Percentiles rank a stretch among this genome's conserved stretches.
Conservation (phyloP, 2,888 invertebrate species). For the Patella ulyssiponensis region DNA sequence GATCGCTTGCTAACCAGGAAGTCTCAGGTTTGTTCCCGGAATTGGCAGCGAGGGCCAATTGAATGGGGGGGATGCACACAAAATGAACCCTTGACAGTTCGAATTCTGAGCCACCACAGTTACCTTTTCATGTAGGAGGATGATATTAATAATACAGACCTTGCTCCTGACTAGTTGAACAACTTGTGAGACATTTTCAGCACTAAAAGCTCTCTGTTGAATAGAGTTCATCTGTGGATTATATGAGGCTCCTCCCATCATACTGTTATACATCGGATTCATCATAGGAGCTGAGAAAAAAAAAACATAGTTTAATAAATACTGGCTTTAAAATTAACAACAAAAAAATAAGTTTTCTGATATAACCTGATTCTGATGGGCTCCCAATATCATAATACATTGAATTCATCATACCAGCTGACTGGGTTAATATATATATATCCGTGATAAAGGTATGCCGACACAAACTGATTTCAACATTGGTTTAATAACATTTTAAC, state of each 20-base stretch:
- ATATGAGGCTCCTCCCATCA: neutral
- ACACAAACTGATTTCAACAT: no score
- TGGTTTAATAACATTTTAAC: no score
- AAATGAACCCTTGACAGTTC: no score
- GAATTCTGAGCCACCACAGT: no score
- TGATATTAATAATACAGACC: slow-evolving; percentile 37
- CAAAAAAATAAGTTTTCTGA: neutral
- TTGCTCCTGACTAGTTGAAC: slow-evolving; percentile 54
- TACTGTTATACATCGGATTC: slow-evolving; percentile 11
- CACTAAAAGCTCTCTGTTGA: slow-evolving; percentile 27
- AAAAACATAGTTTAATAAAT: neutral
- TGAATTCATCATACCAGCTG: no score
- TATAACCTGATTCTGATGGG: neutral
- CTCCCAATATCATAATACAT: neutral
- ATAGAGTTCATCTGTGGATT: neutral
- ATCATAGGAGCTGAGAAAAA: slow-evolving; percentile 14
- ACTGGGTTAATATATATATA: no score
- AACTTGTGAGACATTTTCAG: slow-evolving; percentile 46
- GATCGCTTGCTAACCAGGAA: no score
- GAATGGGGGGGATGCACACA: no score
- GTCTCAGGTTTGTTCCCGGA: no score
- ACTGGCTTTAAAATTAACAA: neutral
- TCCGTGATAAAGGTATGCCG: no score
- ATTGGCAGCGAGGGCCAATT: no score
- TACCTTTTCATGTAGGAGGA: neutral